Base-by-base conservation (phyloP, 2,888 invertebrate species). In the Drosophila mettleri region DNA sequence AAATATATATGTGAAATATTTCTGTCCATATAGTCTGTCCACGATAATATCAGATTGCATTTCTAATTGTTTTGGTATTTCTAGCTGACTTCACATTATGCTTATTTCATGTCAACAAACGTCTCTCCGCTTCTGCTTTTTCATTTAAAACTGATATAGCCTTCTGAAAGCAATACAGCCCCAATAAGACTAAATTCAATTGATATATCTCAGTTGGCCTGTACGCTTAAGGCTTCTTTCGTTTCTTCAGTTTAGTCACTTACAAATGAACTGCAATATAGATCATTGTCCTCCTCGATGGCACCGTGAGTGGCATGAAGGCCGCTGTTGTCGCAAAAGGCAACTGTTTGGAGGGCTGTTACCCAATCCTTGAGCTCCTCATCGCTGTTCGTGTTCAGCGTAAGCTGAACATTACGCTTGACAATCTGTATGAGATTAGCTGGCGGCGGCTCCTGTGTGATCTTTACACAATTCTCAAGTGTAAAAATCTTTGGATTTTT, bases 401-500 rank as follows among this genome's bases (percentile, higher is more conserved):
- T 94, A 2, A 92, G 74, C 27, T 96, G 95, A 36, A 94, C 95
- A 67, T 95, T 94, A 93, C 96, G 97, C 76, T 96, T 97, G 64
- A 96, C 94, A 85, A 97, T 95, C 76, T 91, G 91, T 69, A 94
- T 94, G 76, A 94, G 93, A 87, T 94, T 95, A 60, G 94, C 94
- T 65, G 89, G 94, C 92, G 94, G 93, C 90, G 94, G 93, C 90
- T 92, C 92, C 91, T 95, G 94, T 71, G 95, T 94, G 88, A 97
- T 97, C 94, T 97, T 97, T 41, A 97, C 95, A 91, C 97, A 97
- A 90, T 97, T 96, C 93, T 97, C 97, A 57, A 97, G 93, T 0
- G 97, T 96, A 70, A 97, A 95, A 68, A 97, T 97, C 90, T 95
- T 95, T 33, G 95, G 94, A 85, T 95, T 94, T 68, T 94, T 92